These are phyloP conservation scores for Neodiprion fabricii DNA, from an alignment of 1,140 invertebrate species.

Conservation along the genomic window DNA sequence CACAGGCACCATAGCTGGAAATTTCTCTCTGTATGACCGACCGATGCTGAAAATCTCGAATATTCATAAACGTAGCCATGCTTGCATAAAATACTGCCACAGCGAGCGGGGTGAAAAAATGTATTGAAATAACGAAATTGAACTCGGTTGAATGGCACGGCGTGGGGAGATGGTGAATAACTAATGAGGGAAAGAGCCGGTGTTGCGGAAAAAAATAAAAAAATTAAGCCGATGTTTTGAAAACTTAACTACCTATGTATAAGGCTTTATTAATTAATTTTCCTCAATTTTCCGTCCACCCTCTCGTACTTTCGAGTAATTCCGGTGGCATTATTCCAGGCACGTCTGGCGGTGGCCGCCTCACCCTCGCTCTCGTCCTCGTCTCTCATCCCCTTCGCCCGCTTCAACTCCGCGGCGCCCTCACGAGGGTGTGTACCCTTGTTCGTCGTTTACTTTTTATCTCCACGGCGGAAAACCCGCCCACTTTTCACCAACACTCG, in stretches of 20 bases:
- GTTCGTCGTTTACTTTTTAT: constrained; percentile 62
- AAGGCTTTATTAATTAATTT: constrained; percentile 61
- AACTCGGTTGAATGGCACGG: constrained; percentile 8
- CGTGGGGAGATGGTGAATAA: constrained; percentile 25
- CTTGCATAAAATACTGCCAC: constrained; percentile 34
- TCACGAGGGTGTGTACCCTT: constrained; percentile 46
- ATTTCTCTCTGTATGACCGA: too few relatives aligned
- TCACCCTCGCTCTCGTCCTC: constrained; percentile 39
- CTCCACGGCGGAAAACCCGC: constrained; percentile 36
- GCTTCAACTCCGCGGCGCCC: constrained; percentile 34
- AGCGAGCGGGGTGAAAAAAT: constrained; percentile 17
- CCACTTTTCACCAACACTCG: constrained; percentile 24
- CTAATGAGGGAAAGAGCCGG: constrained; percentile 27
- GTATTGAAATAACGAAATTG: constrained; percentile 25
- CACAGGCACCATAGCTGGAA: too few relatives aligned
- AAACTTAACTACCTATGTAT: constrained; percentile 57
- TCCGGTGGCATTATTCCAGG: constrained; percentile 57
- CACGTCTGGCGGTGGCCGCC: constrained; percentile 53
- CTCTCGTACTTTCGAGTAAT: constrained; percentile 44
- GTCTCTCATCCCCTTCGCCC: constrained; percentile 34
- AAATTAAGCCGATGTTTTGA: constrained; percentile 54
- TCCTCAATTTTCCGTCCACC: constrained; percentile 50
- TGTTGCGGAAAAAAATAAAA: constrained; percentile 26
- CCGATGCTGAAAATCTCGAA: too few relatives aligned
- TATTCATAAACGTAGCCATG: too few relatives aligned